phyloP scores from a whole-genome alignment of 2,113 vertebrate species.

The Tupaia chinensis region DNA sequence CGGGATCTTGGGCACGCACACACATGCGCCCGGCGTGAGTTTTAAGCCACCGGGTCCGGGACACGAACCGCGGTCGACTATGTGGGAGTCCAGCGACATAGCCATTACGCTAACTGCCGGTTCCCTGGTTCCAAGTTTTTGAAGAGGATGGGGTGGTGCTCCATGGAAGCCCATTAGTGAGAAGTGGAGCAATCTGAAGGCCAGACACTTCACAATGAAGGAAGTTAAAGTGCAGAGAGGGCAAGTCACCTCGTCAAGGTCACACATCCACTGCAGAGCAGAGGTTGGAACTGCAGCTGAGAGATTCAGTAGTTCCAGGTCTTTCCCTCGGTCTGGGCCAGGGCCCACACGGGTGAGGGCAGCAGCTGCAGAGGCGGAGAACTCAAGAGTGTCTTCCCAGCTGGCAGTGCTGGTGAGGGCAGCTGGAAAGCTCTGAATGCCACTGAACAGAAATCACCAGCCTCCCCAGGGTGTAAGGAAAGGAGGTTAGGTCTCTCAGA shows the following conservation, averaged over 20 bases:
- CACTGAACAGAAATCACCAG: background rate
- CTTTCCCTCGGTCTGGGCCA: background rate
- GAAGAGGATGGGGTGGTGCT: background rate
- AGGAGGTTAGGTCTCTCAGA: background rate
- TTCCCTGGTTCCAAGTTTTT: background rate
- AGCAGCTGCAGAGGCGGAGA: background rate
- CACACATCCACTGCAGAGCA: background rate
- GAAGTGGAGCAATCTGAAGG: background rate
- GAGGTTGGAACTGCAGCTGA: background rate
- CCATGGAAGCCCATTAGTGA: background rate
- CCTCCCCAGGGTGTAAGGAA: background rate
- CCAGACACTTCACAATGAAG: background rate
- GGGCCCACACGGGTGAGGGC: background rate
- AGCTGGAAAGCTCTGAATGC: conserved; percentile 32
- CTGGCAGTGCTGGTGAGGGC: background rate
- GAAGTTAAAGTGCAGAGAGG: conserved; percentile 8
- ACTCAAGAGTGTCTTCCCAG: background rate
- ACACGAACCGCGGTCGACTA: no score
- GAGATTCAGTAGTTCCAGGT: background rate
- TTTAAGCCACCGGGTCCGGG: no score
- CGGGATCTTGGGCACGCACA: no score
- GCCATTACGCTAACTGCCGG: no score
- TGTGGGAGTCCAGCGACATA: no score
- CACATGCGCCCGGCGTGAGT: no score
- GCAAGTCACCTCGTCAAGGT: background rate